Evolutionary conservation across 2,113 vertebrate species (phyloP).

Genomic region (Rhipidura dahli): DNA sequence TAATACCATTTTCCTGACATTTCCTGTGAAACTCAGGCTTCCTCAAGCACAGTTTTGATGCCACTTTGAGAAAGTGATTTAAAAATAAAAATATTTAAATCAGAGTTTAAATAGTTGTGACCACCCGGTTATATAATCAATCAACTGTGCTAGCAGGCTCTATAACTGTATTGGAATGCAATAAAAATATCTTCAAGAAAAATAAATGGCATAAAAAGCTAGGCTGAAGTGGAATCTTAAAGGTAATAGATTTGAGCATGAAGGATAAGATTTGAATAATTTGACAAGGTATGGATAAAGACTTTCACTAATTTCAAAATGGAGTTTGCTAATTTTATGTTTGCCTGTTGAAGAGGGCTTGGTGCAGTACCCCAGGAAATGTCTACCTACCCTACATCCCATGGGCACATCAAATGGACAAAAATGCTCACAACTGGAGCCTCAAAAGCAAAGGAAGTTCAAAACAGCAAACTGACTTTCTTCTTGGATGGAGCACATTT

Average conservation of each 20-base stretch:
- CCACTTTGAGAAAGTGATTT: background rate
- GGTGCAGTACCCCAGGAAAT: background rate
- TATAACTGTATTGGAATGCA: background rate
- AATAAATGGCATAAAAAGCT: background rate
- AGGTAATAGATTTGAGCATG: background rate
- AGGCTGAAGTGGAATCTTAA: background rate
- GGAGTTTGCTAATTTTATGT: background rate
- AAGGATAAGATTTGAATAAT: background rate
- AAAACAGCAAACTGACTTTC: background rate
- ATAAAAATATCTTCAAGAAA: background rate
- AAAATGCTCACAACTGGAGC: rapidly evolving
- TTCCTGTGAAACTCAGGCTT: background rate
- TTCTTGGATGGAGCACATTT: background rate
- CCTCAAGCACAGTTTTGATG: background rate
- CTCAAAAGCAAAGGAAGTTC: background rate
- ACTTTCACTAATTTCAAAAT: background rate
- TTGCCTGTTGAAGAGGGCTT: background rate
- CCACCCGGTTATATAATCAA: background rate
- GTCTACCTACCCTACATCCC: background rate
- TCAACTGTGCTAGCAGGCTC: background rate
- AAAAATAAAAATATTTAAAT: background rate
- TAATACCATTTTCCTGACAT: background rate
- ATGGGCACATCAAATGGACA: background rate
- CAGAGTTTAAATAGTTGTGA: background rate
- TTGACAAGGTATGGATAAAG: background rate